Evolutionary conservation across 2,113 vertebrate genomes (phyloP).

Genomic region (Mystacornis crossleyi): DNA sequence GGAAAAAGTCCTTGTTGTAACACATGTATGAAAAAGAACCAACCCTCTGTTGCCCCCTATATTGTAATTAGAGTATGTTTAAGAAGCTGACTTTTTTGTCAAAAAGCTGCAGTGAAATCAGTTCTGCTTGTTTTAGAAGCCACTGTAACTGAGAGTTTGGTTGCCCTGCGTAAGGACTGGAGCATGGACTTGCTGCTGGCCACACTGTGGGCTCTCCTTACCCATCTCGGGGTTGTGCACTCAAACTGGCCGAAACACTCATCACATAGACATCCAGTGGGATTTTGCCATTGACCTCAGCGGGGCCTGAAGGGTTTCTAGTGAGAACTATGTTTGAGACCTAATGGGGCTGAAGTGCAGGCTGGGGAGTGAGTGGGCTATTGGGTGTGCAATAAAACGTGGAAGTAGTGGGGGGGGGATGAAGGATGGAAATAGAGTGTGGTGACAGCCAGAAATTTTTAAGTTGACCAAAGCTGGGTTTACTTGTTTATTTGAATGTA

Average conservation of each 20-base stretch:
- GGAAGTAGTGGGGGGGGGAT: not conserved
- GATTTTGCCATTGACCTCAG: not conserved
- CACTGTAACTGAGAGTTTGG: not conserved
- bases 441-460: not conserved
- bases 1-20: not conserved
- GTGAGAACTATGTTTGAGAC: not conserved
- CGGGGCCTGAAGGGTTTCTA: not conserved
- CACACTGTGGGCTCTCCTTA: not conserved
- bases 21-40: not conserved
- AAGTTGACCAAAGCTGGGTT: not conserved
- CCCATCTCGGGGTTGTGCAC: accelerated
- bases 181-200: not conserved
- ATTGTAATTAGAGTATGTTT: not conserved
- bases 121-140: not conserved
- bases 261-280: accelerated
- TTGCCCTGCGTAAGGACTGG: not conserved
- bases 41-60: not conserved
- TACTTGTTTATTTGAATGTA: not conserved
- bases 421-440: not conserved
- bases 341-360: not conserved
- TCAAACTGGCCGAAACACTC: not conserved
- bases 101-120: not conserved
- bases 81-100: not conserved
- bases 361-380: not conserved
- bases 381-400: not conserved